Conservation (phyloP, 2,113 vertebrate species). For the Oncorhynchus kisutch region DNA sequence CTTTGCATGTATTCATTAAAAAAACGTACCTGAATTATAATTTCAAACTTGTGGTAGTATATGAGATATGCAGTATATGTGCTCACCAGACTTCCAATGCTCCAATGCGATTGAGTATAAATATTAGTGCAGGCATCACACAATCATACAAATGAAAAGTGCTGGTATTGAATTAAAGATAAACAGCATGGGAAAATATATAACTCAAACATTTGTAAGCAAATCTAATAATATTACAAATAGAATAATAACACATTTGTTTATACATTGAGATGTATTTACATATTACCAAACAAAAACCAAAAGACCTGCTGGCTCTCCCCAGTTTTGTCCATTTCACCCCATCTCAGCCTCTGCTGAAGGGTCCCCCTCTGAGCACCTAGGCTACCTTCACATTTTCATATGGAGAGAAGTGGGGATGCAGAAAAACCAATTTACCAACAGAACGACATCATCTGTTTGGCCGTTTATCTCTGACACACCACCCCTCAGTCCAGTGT, state of each 20-base stretch:
- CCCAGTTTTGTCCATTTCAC: conserved; percentile 22
- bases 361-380: conserved; percentile 67
- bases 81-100: conserved; percentile 24
- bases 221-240: conserved; percentile 19
- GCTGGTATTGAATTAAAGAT: conserved; percentile 42
- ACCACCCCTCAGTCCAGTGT: conserved; percentile 99
- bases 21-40: conserved; percentile 67
- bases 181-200: conserved; percentile 22
- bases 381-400: conserved; percentile 95
- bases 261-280: background rate
- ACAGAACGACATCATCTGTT: conserved; percentile 96
- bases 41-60: conserved; percentile 54
- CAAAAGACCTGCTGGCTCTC: conserved; percentile 2
- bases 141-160: conserved; percentile 19
- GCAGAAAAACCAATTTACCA: conserved; percentile 99
- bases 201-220: background rate
- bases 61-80: conserved; percentile 31
- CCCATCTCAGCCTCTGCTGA: conserved; percentile 35
- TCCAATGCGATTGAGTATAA: conserved; percentile 27
- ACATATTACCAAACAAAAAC: background rate
- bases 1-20: conserved; percentile 65
- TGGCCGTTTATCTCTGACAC: conserved; percentile 99
- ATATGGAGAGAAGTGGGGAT: conserved; percentile 86
- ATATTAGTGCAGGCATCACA: conserved; percentile 4
- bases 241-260: conserved; percentile 8